phyloP scores from a whole-genome alignment of 2,113 vertebrate species.

The Crotalus viridis region DNA sequence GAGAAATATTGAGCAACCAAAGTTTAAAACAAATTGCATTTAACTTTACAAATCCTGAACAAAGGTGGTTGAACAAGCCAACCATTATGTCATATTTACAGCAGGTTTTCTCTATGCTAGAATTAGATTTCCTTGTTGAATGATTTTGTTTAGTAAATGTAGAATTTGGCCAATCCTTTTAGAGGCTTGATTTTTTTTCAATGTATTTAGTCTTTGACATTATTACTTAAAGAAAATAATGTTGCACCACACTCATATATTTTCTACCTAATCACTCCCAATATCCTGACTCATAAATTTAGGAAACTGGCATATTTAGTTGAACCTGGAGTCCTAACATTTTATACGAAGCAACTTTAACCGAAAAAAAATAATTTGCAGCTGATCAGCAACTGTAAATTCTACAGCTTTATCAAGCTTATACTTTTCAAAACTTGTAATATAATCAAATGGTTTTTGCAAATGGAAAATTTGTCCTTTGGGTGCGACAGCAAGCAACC shows the following conservation, averaged over 20 bases:
- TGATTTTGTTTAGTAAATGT: not conserved
- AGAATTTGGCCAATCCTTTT: not conserved
- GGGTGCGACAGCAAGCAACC: not conserved
- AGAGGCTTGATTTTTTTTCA: not conserved
- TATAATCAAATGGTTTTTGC: not conserved
- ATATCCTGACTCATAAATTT: not conserved
- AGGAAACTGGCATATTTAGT: not conserved
- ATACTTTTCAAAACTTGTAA: not conserved
- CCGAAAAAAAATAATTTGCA: not conserved
- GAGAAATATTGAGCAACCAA: constrained; percentile 76
- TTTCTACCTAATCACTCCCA: not conserved
- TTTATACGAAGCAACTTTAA: not conserved
- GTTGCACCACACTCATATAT: not conserved
- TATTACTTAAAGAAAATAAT: not conserved
- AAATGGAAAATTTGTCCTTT: not conserved
- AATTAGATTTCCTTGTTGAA: not conserved
- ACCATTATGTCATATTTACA: constrained; percentile 66
- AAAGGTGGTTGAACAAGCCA: constrained; percentile 67
- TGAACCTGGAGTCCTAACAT: not conserved
- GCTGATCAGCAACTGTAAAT: not conserved
- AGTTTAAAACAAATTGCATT: constrained; percentile 76
- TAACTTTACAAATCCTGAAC: constrained; percentile 75
- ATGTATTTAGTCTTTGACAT: not conserved
- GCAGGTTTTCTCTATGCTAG: not conserved
- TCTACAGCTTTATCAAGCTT: not conserved